Conservation (phyloP, 2,888 invertebrate species). For the Lithophane semibrunnea region DNA sequence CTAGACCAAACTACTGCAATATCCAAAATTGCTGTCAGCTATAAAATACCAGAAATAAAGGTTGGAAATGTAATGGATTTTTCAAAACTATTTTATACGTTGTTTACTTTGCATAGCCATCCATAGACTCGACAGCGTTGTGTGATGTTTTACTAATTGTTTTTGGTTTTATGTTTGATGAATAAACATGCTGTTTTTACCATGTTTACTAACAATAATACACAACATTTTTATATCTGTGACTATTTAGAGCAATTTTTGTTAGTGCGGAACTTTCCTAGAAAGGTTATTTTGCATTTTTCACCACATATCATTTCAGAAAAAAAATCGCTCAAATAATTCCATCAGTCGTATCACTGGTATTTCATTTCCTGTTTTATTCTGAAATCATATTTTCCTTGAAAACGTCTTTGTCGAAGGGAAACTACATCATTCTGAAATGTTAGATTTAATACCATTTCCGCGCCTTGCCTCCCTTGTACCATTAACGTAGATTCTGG, state of each 20-base stretch:
- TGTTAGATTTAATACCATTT: constrained; percentile 57
- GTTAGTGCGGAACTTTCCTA: background rate
- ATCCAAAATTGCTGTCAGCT: background rate
- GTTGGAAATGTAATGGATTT: background rate
- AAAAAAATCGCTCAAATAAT: background rate
- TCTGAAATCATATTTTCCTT: constrained; percentile 35
- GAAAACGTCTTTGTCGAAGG: constrained; percentile 28
- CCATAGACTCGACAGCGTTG: background rate
- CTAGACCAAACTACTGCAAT: constrained; percentile 5
- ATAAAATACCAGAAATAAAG: constrained; percentile 8
- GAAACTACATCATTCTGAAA: constrained; percentile 38
- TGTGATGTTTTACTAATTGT: background rate
- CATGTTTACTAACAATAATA: background rate
- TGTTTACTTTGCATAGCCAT: background rate
- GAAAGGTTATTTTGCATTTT: background rate
- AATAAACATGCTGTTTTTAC: constrained; percentile 4
- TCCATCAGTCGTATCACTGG: background rate
- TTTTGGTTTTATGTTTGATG: background rate
- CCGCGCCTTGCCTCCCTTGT: constrained; percentile 44
- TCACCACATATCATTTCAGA: background rate
- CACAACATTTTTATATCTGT: background rate
- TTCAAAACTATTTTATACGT: background rate
- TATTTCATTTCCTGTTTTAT: constrained; percentile 36
- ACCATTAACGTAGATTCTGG: constrained; percentile 46
- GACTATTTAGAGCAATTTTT: background rate